A percentile compares a stretch with the other conserved stretches of the same genome.
These are phyloP conservation scores for Cephonodes hylas DNA, from an alignment of 2,888 invertebrate genomes.

Conservation along the genomic window DNA sequence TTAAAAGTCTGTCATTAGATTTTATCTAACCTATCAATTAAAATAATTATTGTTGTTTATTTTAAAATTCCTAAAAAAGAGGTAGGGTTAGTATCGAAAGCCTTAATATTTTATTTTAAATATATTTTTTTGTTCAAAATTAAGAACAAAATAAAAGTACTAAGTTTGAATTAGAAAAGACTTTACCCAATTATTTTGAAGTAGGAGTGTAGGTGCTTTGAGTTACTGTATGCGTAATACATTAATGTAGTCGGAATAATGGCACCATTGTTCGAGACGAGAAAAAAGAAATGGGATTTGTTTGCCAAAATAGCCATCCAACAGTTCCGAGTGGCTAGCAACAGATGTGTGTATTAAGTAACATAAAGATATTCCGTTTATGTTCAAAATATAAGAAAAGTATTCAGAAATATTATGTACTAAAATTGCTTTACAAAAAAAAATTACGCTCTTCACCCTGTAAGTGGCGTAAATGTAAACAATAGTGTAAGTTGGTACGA, in stretches of 20 bases:
- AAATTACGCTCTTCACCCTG: background rate
- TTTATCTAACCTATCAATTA: no score
- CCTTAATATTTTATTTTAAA: no score
- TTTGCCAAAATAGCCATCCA: conserved; percentile 3
- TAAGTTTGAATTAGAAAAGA: no score
- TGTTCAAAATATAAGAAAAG: background rate
- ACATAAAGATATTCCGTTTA: background rate
- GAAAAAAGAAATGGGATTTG: conserved; percentile 7
- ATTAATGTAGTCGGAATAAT: background rate
- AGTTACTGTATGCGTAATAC: background rate
- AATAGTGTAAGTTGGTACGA: background rate
- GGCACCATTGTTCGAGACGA: conserved; percentile 4
- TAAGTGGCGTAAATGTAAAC: background rate
- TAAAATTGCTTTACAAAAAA: background rate
- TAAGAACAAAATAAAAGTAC: no score
- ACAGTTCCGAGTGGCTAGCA: background rate
- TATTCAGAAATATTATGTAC: background rate
- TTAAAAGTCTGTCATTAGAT: no score
- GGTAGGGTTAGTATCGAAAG: no score
- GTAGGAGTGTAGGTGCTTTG: background rate
- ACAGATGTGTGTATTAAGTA: conserved; percentile 3
- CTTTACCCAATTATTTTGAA: background rate
- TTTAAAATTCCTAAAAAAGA: no score
- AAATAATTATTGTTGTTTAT: no score
- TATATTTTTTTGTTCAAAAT: no score